Conservation (phyloP, 2,888 invertebrate species). For the Phytoseiulus persimilis region DNA sequence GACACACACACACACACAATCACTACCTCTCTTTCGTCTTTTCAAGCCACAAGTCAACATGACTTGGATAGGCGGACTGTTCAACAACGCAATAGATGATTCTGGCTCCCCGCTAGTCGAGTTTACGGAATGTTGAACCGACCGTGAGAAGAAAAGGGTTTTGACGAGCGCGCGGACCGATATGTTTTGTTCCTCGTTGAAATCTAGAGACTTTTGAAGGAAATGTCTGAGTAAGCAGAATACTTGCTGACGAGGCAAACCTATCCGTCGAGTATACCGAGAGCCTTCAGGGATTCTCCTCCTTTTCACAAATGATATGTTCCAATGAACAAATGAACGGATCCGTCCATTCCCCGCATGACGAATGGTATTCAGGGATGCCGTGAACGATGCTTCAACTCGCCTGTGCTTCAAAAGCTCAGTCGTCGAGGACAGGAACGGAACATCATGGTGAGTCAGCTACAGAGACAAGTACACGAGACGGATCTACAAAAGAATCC, state of each 20-base stretch:
- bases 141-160: background rate
- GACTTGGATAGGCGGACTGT: too few relatives aligned
- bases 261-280: background rate
- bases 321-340: background rate
- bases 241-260: background rate
- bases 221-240: background rate
- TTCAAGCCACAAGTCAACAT: background rate
- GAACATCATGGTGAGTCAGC: background rate
- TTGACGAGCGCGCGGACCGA: background rate
- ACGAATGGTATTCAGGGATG: too few relatives aligned
- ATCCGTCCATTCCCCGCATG: too few relatives aligned
- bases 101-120: background rate
- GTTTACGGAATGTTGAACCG: background rate
- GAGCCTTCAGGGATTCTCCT: background rate
- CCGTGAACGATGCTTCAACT: background rate
- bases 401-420: background rate
- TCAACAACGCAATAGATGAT: background rate
- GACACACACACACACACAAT: background rate
- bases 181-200: slow-evolving; percentile 5
- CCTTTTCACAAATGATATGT: background rate
- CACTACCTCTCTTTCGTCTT: background rate
- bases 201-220: background rate
- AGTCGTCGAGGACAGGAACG: background rate
- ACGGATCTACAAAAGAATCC: background rate
- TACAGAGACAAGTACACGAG: background rate